A percentile compares a stretch with the other conserved stretches of the same genome.
Evolutionary conservation across 2,113 vertebrate species (phyloP).

Genomic region (Noturus placidus): DNA sequence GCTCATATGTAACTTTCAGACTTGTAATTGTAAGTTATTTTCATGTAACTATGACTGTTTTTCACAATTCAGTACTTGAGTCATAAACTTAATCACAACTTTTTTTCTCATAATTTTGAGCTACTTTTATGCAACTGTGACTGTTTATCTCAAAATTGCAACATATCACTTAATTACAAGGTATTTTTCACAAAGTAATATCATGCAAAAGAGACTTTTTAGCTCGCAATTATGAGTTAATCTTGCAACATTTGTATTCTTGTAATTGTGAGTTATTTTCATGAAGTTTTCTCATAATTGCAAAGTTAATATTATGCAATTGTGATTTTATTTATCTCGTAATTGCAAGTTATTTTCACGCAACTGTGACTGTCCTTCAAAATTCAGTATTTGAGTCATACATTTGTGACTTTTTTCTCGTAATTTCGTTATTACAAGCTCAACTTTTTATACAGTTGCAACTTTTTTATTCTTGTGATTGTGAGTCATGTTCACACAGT

Average conservation of each 20-base stretch:
- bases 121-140: neutral
- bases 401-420: too few relatives aligned
- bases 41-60: too few relatives aligned
- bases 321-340: too few relatives aligned
- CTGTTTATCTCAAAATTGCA: neutral
- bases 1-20: too few relatives aligned
- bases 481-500: neutral
- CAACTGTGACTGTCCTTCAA: too few relatives aligned
- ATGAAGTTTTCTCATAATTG: neutral
- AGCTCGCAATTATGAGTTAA: neutral
- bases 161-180: neutral
- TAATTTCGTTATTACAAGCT: too few relatives aligned
- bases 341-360: too few relatives aligned
- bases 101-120: neutral
- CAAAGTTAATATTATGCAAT: neutral
- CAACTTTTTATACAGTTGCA: neutral
- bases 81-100: neutral
- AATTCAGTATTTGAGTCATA: too few relatives aligned
- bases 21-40: too few relatives aligned
- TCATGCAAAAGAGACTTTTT: neutral
- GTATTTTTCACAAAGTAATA: too few relatives aligned
- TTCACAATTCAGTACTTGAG: too few relatives aligned
- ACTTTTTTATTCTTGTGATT: neutral
- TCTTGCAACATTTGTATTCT: too few relatives aligned
- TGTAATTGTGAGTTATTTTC: neutral